Evolutionary conservation across 2,888 invertebrate genomes (phyloP).

Genomic region (Spilosoma lubricipeda): DNA sequence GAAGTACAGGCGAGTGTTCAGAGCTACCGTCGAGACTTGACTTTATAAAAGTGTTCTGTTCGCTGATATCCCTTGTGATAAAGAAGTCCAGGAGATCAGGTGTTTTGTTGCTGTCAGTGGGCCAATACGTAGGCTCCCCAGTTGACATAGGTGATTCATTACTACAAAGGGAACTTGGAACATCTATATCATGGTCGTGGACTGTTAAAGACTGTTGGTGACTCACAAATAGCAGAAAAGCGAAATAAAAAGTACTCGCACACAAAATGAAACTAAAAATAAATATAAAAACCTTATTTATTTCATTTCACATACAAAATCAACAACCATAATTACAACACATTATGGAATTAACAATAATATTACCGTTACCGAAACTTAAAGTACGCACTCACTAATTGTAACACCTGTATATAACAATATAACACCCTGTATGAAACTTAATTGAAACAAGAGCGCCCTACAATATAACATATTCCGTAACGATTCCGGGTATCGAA

Average conservation of each 20-base stretch:
- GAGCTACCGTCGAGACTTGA: too few relatives aligned
- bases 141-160: too few relatives aligned
- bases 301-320: slow-evolving; percentile 55
- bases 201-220: too few relatives aligned
- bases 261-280: slow-evolving; percentile 21
- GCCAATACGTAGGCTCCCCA: too few relatives aligned
- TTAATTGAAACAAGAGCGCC: not conserved
- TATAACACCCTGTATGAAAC: slow-evolving; percentile 18
- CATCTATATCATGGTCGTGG: too few relatives aligned
- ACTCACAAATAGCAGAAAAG: too few relatives aligned
- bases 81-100: too few relatives aligned
- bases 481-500: not conserved
- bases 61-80: too few relatives aligned
- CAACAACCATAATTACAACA: slow-evolving; percentile 54
- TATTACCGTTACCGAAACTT: slow-evolving; percentile 15
- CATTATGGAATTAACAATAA: slow-evolving; percentile 8
- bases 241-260: not conserved
- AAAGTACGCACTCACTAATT: slow-evolving; percentile 7
- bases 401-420: slow-evolving; percentile 12
- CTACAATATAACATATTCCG: not conserved
- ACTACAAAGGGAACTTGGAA: too few relatives aligned
- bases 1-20: too few relatives aligned
- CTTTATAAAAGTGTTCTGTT: too few relatives aligned
- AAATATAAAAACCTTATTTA: slow-evolving; percentile 52
- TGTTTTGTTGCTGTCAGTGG: too few relatives aligned